Evolutionary conservation across 2,797 vertebrate genomes (phyloP), one percentile per base, ranked within the genome.

Genomic region (Allobates femoralis): DNA sequence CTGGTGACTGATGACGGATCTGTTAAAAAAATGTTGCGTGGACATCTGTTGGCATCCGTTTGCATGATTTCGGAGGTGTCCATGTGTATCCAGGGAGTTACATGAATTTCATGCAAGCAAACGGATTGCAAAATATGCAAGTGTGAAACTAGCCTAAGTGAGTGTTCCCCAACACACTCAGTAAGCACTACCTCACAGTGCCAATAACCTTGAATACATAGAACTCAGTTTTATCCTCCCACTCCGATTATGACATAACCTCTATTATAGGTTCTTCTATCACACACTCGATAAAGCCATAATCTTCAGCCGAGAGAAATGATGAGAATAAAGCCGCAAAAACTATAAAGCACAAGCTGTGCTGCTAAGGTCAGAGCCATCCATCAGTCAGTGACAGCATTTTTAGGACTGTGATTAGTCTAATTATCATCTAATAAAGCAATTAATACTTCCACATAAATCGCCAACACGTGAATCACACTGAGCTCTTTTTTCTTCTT

Each of bases 351-450:
- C 81, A 58, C 80, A 53, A 41, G 81, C 81, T 74, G 81, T 28
- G 66, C 32, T 0, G 32, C 34, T 19, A 83, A 83, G 81, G 81
- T 83, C 67, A 83, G 67, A 60, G 53, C 41, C 56, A 67, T 83
- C 81, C 81, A 60, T 83, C 81, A 83, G 51, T 21, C 81, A 46
- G 21, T 3, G 53, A 26, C 53, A 41, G 67, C 67, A 28, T 14
- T 82, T 37, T 55, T 55, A 81, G 26, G 50, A 7, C 14, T 26
- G 14, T 37, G 30, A 82, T 74, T 41, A 56, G 67, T 58, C 51
- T 74, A 73, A 83, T 83, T 74, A 83, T 41, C 67, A 83, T 83
- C 37, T 28, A 74, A 83, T 83, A 69, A 74, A 73, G 30, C 53
- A 83, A 83, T 83, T 73, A 83, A 41, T 60, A 3, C 53, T 46